phyloP scores from a whole-genome alignment of 2,797 vertebrate genomes.

The Xenopus petersii region DNA sequence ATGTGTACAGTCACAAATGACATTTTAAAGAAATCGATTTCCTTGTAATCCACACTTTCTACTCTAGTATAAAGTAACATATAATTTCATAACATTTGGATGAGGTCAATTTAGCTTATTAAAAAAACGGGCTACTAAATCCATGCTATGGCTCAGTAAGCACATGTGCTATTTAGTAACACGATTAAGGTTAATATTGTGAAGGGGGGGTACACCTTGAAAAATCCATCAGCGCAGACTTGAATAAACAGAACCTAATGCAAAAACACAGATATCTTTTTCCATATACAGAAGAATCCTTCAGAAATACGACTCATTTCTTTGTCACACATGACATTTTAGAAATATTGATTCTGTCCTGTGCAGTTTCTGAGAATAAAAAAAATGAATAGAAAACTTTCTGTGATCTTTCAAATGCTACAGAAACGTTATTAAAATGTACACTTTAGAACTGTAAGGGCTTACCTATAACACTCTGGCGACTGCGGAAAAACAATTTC shows the following conservation, averaged over 20 bases:
- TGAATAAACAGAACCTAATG: background rate
- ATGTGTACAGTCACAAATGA: slow-evolving; percentile 49
- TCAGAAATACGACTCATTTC: background rate
- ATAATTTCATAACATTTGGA: slow-evolving; percentile 47
- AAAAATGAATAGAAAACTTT: background rate
- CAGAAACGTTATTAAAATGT: background rate
- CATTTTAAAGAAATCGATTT: slow-evolving; percentile 48
- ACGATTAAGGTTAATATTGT: background rate
- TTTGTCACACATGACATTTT: slow-evolving; percentile 26
- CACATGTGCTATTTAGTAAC: slow-evolving; percentile 10
- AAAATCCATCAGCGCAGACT: background rate
- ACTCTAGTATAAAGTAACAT: slow-evolving; percentile 44
- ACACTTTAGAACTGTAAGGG: background rate
- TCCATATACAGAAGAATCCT: background rate
- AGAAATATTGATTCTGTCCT: slow-evolving; percentile 18
- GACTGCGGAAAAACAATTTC: background rate
- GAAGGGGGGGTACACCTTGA: background rate
- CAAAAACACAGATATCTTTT: background rate
- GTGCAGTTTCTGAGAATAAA: background rate
- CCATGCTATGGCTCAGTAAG: slow-evolving; percentile 29
- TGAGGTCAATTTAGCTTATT: slow-evolving; percentile 48
- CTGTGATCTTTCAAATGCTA: slow-evolving; percentile 8
- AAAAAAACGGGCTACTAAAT: slow-evolving; percentile 37
- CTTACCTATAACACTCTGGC: no score
- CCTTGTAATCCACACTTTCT: slow-evolving; percentile 48